Evolutionary conservation across 2,888 invertebrate genomes (phyloP), one percentile per base, ranked within the genome.

Genomic region (Seira sanloemensis): DNA sequence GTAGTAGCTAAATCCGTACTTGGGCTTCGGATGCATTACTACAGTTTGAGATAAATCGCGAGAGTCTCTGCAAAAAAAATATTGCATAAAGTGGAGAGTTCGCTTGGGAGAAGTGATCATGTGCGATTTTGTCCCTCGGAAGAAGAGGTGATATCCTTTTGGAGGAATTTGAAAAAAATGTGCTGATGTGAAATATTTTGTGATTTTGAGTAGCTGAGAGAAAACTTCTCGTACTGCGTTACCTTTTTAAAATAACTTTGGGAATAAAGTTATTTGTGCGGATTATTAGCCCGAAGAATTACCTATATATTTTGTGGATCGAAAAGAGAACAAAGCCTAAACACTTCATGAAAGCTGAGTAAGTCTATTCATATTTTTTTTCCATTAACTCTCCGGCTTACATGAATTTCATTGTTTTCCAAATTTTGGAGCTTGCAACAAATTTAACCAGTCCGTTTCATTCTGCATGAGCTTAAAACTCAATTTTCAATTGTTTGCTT

Each of bases 261-360:
- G 23, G 12, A 37, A 37, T n/a, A 12, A 37, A 37, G 37, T 37
- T 12, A 62, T 19, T 21, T 2, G 4, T 12, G 50, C 50, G 50
- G 50, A 50, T n/a, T n/a, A n/a, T n/a, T n/a, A n/a, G n/a, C n/a
- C n/a, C n/a, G n/a, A n/a, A n/a, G n/a, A n/a, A n/a, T n/a, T n/a
- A 50, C 12, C 50, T 50, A 50, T 18, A 50, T 62, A 62, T 76
- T 81, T 79, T 71, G 23, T 27, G 69, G 62, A 62, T 50, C 2
- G 50, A 71, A 68, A 54, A 9, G 27, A 83, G 26, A 67, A 68
- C 19, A 18, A 68, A 65, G 9, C 18, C 73, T 73, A 21, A 21
- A 76, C 84, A 72, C 85, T 86, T 83, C 85, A 86, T 86, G 86
- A 86, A 86, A 86, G 86, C 86, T 73, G 86, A 86, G 86, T 86